phyloP scores from a whole-genome alignment of 2,888 invertebrate species.

The Noctua pronuba region DNA sequence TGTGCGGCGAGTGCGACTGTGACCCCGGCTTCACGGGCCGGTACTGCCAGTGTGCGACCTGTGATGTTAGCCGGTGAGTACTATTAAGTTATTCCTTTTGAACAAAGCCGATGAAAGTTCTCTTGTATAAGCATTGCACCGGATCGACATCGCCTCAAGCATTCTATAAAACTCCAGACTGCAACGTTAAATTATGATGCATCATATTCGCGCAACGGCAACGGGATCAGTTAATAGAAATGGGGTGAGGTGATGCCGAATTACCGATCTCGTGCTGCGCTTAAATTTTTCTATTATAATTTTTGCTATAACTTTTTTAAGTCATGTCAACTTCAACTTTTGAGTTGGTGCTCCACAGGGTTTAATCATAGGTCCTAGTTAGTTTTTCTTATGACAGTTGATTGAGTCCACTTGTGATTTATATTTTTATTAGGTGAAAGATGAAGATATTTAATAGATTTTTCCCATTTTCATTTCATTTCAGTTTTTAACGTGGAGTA shows the following conservation, averaged over 20 bases:
- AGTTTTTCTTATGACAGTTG: neutral
- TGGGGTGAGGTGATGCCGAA: neutral
- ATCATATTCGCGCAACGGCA: neutral
- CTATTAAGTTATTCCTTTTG: neutral
- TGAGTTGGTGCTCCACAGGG: neutral
- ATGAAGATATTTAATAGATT: no score
- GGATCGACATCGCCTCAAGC: neutral
- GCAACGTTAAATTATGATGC: neutral
- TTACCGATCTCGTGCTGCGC: neutral
- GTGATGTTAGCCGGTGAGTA: constrained; percentile 87
- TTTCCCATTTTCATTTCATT: no score
- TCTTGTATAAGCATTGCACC: neutral
- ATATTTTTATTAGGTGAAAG: neutral
- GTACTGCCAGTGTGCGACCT: constrained; percentile 92
- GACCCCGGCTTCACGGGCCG: constrained; percentile 90
- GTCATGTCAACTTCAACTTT: neutral
- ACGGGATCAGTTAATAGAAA: neutral
- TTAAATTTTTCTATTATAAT: neutral
- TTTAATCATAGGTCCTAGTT: neutral
- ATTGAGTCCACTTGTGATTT: neutral
- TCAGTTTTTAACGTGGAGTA: no score
- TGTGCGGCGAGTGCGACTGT: constrained; percentile 94
- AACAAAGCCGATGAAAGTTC: neutral
- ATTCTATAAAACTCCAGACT: neutral
- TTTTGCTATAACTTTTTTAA: neutral